Percentiles rank a stretch among this genome's conserved stretches.
Conservation (phyloP, 1,140 invertebrate genomes). For the Hestina assimilis region DNA sequence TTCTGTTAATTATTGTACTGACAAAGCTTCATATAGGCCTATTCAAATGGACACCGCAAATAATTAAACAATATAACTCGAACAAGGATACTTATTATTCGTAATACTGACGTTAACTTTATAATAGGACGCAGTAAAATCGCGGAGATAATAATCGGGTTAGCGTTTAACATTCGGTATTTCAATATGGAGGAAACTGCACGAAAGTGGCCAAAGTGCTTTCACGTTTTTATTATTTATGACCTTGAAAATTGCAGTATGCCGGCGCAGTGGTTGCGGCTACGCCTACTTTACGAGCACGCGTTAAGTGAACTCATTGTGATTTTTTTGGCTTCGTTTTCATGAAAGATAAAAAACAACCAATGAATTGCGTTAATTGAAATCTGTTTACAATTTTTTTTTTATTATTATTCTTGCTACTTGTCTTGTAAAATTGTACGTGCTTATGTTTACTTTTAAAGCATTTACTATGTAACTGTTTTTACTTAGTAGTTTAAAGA, state of each 20-base stretch:
- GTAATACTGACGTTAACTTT: too few relatives aligned
- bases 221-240: slow-evolving; percentile 76
- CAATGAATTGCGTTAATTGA: background rate
- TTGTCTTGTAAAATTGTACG: too few relatives aligned
- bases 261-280: slow-evolving; percentile 69
- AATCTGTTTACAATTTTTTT: too few relatives aligned
- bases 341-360: background rate
- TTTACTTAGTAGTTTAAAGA: too few relatives aligned
- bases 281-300: slow-evolving; percentile 71
- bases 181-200: slow-evolving; percentile 61
- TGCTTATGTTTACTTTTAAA: too few relatives aligned
- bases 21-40: slow-evolving; percentile 32
- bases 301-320: slow-evolving; percentile 65
- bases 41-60: slow-evolving; percentile 7
- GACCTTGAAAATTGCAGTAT: slow-evolving; percentile 76
- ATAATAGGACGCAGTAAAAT: too few relatives aligned
- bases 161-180: slow-evolving; percentile 41
- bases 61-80: background rate
- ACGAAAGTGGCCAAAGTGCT: slow-evolving; percentile 67
- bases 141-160: background rate
- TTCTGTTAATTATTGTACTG: slow-evolving; percentile 41
- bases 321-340: slow-evolving; percentile 10
- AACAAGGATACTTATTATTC: too few relatives aligned
- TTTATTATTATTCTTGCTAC: too few relatives aligned
- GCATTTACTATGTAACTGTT: too few relatives aligned